Base-by-base conservation (phyloP, 2,888 invertebrate species). In the Eupithecia dodoneata region DNA sequence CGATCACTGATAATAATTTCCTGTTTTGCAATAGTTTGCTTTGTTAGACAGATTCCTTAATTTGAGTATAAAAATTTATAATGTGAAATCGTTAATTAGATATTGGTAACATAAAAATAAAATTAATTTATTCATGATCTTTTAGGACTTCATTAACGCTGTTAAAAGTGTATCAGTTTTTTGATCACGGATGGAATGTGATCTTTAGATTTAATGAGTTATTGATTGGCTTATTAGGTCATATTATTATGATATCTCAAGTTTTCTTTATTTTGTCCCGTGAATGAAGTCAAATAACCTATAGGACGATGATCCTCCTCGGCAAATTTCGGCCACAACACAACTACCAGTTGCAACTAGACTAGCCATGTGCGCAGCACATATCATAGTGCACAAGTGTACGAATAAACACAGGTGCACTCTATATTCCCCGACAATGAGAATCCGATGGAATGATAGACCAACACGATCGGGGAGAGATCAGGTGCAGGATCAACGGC, bases 131-230 rank as follows among this genome's bases (percentile, higher is more conserved):
- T 81, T 80, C 75, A 80, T 59, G 76, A 79, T 82, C 72, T 75
- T 81, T 79, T 78, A 78, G 70, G 73, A 80, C 71, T 76, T 78
- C 77, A 81, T 81, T 78, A 80, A 81, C 77, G 76, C 79, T 79
- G 81, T 81, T 79, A 80, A 81, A 83, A 80, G 79, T 82, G 83
- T 81, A 83, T 76, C 82, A 82, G 59, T 15, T 75, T 80, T 80
- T 78, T 80, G 9, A 70, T 70, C 70, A 18, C 67, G 9, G n/a
- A 45, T 45, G 67, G 67, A 69, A 69, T 69, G 67, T n/a, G 67
- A 69, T 45, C 45, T 45, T 45, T 69, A 18, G 2, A 9, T 42
- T 69, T n/a, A 44, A 44, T 10, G 66, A 15, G 42, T 66, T 15
- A n/a, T 45, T 63, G 12, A 69, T 69, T 44, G 45, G 45, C 67